A percentile compares a stretch with the other conserved stretches of the same genome.
Conservation (phyloP, 2,113 vertebrate species). For the Agelaius tricolor region DNA sequence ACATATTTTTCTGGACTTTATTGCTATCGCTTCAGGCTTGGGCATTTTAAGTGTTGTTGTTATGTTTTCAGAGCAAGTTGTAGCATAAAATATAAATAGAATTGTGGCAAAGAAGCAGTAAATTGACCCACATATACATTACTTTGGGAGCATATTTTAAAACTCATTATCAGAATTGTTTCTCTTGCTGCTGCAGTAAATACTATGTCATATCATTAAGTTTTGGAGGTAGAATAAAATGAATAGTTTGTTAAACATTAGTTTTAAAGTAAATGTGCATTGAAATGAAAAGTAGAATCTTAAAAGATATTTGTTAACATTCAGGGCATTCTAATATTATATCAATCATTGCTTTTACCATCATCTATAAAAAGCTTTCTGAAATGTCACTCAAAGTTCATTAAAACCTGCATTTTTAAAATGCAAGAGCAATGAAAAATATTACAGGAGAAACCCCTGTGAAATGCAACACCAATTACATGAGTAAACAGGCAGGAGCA, state of each 20-base stretch:
- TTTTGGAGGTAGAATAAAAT: slow-evolving; percentile 22
- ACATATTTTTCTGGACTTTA: slow-evolving; percentile 48
- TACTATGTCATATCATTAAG: slow-evolving; percentile 6
- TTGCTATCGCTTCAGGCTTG: slow-evolving; percentile 40
- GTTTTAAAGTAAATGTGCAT: slow-evolving; percentile 3
- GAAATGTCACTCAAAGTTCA: slow-evolving; percentile 1
- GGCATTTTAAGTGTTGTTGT: slow-evolving; percentile 25
- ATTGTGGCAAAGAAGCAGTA: not conserved
- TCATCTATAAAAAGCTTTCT: not conserved
- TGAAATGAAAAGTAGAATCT: not conserved
- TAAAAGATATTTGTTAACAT: not conserved
- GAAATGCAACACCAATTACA: not conserved
- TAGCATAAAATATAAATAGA: slow-evolving; percentile 37
- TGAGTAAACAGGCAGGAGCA: not conserved
- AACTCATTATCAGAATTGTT: slow-evolving; percentile 44
- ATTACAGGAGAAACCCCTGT: not conserved
- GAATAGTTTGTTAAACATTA: slow-evolving; percentile 37
- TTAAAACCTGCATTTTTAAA: not conserved
- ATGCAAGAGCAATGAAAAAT: not conserved
- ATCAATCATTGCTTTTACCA: not conserved
- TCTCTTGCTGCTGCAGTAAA: slow-evolving; percentile 23
- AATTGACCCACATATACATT: slow-evolving; percentile 33
- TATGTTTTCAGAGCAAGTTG: slow-evolving; percentile 36
- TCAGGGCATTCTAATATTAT: not conserved
- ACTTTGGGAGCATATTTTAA: slow-evolving; percentile 41